Evolutionary conservation across 2,113 vertebrate genomes (phyloP).

Genomic region (Callipepla squamata): DNA sequence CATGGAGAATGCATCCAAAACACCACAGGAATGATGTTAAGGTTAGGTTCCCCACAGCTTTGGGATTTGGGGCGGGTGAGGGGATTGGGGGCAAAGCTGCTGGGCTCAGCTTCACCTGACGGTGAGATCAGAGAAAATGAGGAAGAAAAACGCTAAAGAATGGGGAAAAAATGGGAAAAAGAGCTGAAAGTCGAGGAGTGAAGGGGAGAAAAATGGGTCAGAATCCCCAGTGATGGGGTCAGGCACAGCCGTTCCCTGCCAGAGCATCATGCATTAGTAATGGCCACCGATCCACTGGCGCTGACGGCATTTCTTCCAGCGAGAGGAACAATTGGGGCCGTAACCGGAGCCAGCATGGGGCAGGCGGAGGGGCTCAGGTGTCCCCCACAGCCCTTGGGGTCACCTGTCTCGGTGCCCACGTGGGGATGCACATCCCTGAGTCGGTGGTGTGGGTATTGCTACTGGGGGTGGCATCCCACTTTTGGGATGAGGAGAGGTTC

Average conservation of each 20-base stretch:
- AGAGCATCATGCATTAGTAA: slow-evolving; percentile 78
- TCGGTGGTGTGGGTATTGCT: neutral
- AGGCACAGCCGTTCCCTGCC: accelerated
- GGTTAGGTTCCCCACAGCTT: no score
- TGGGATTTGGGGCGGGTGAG: accelerated
- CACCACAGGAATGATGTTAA: no score
- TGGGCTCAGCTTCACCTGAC: accelerated
- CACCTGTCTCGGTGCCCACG: accelerated
- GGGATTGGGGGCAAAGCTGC: neutral
- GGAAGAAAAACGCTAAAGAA: neutral
- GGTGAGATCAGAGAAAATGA: neutral
- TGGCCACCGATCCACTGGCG: slow-evolving; percentile 72
- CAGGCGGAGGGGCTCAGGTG: slow-evolving; percentile 22
- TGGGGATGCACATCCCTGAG: accelerated
- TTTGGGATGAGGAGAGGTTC: accelerated
- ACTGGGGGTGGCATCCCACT: accelerated
- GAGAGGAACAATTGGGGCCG: neutral
- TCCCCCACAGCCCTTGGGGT: neutral
- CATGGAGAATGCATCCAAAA: no score
- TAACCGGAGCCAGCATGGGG: neutral
- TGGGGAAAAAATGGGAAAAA: neutral
- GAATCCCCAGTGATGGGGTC: accelerated
- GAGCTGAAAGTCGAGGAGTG: neutral
- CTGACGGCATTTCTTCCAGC: slow-evolving; percentile 75
- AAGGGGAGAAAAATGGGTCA: neutral